phyloP scores from a whole-genome alignment of 2,113 vertebrate genomes.

The Deroptyus accipitrinus region DNA sequence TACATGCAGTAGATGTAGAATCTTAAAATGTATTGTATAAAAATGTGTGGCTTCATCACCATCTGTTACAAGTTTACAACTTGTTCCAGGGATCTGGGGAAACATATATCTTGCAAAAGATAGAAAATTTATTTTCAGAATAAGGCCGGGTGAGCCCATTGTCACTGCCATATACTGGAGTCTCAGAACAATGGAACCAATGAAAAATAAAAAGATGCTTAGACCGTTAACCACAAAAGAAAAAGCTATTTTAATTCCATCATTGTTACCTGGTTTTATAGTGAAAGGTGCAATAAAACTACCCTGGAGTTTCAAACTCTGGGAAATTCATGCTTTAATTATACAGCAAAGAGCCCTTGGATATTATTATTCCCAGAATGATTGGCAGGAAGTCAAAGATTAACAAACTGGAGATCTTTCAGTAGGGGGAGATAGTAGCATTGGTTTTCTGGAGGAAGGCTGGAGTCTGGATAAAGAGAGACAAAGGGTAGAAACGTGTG shows the following conservation, averaged over 20 bases:
- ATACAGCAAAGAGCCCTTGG: constrained; percentile 68
- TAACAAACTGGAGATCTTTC: constrained; percentile 55
- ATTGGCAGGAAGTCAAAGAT: constrained; percentile 60
- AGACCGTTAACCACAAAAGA: constrained; percentile 52
- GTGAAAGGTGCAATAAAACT: constrained; percentile 74
- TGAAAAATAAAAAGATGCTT: constrained; percentile 51
- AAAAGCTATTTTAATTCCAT: constrained; percentile 72
- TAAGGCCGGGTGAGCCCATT: constrained; percentile 70
- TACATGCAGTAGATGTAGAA: constrained; percentile 68
- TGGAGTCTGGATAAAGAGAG: constrained; percentile 1
- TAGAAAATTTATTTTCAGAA: constrained; percentile 74
- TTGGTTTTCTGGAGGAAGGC: constrained; percentile 40
- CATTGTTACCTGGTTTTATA: constrained; percentile 73
- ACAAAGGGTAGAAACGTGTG: constrained; percentile 17
- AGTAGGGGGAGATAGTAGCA: constrained; percentile 60
- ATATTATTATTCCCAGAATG: constrained; percentile 69
- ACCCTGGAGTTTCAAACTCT: constrained; percentile 72
- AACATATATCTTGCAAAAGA: constrained; percentile 78
- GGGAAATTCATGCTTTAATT: constrained; percentile 77
- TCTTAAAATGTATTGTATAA: constrained; percentile 77
- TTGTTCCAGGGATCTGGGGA: constrained; percentile 75
- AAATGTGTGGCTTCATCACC: constrained; percentile 77
- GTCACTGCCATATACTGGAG: constrained; percentile 52
- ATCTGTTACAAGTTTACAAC: constrained; percentile 80
- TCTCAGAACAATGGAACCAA: constrained; percentile 68